Base-by-base conservation (phyloP, 1,140 invertebrate species). In the Archivesica marissinica region DNA sequence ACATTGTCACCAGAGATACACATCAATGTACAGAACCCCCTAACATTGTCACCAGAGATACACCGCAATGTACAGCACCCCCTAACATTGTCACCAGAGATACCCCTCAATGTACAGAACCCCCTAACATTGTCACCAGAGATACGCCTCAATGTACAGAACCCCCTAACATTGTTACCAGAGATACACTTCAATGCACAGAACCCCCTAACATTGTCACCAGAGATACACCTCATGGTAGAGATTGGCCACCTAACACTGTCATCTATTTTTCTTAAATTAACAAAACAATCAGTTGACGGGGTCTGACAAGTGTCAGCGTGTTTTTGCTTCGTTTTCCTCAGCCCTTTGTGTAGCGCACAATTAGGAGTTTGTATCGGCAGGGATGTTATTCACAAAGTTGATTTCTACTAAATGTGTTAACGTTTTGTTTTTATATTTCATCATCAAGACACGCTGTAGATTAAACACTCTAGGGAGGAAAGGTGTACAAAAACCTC, bases 231-330 rank as follows among this genome's bases (percentile, higher is more conserved):
- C n/a, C n/a, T n/a, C n/a, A n/a, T n/a, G n/a, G n/a, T n/a, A n/a
- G n/a, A n/a, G n/a, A 11, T 64, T 35, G 9, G 38, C 59, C 30
- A 35, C 30, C 33, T 25, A 35, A 17, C 30, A 35, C 59, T 0
- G 4, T 25, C 30, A 7, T 64, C 25, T 20, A 33, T 35, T 33
- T 35, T 35, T n/a, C n/a, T n/a, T 33, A 25, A 35, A 35, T 64
- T 64, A 64, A 7, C 3, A 20, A 35, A 64, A 25, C 59, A 13
- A 7, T 64, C 28, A 64, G 2, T 7, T 64, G 59, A 64, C n/a
- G 59, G 15, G 30, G 23, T 64, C 30, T 64, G 59, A 64, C 59
- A 64, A 35, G 59, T 64, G 59, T 64, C 59, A 64, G 23, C n/a
- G 23, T 28, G n/a, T 33, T 64, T 64, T 64, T 64, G 28, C 23